Evolutionary conservation across 1,140 invertebrate species (phyloP).

Genomic region (Drosophila insularis): DNA sequence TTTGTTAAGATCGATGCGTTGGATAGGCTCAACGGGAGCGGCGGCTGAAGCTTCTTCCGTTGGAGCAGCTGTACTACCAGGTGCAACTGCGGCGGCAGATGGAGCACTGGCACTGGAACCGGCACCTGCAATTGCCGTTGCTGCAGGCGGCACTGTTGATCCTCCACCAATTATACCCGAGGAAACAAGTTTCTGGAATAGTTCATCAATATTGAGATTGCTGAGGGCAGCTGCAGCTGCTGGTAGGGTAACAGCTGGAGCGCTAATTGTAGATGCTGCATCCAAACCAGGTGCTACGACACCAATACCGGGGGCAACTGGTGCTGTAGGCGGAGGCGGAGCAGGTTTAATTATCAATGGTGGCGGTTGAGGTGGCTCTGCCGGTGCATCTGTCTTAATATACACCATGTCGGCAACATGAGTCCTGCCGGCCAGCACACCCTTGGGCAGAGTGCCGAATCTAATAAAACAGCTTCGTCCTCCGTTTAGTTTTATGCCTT

Average conservation of each 20-base stretch:
- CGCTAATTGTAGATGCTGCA: constrained; percentile 11
- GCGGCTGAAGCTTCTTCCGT: constrained; percentile 52
- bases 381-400: constrained; percentile 81
- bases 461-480: constrained; percentile 92
- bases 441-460: constrained; percentile 90
- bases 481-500: constrained; percentile 91
- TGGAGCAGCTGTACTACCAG: constrained; percentile 6
- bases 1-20: constrained; percentile 86
- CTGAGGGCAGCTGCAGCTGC: constrained; percentile 50
- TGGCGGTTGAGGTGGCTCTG: constrained; percentile 55
- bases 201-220: constrained; percentile 89
- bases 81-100: constrained; percentile 18
- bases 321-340: background rate
- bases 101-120: constrained; percentile 35
- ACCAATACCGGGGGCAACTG: constrained; percentile 7
- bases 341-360: constrained; percentile 44
- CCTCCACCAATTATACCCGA: constrained; percentile 89
- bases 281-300: constrained; percentile 10
- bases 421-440: constrained; percentile 87
- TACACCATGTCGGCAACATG: constrained; percentile 87
- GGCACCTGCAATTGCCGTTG: background rate
- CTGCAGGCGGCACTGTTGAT: constrained; percentile 9
- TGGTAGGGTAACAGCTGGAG: constrained; percentile 45
- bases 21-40: constrained; percentile 82
- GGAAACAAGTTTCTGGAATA: constrained; percentile 92